These are phyloP conservation scores for Noctua pronuba DNA, from an alignment of 2,888 invertebrate species.

Conservation along the genomic window DNA sequence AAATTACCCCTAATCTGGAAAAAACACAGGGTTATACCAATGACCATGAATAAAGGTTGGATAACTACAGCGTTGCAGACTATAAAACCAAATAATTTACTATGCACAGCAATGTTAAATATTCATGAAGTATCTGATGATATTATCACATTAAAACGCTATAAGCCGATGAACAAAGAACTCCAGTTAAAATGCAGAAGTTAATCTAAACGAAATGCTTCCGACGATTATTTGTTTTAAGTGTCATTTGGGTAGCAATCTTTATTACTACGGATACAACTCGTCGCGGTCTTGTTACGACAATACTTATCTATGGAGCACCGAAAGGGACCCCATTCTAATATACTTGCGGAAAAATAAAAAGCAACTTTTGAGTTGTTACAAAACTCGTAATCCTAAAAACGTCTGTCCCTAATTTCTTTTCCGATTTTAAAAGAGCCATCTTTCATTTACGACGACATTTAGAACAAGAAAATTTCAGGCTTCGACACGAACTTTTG, in stretches of 20 bases:
- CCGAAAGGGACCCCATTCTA: constrained; percentile 46
- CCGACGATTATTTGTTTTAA: constrained; percentile 58
- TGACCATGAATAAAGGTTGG: constrained; percentile 6
- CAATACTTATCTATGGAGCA: constrained; percentile 50
- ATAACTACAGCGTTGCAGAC: constrained; percentile 4
- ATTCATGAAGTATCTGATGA: constrained; percentile 47
- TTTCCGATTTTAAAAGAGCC: constrained; percentile 89
- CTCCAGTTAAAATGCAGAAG: constrained; percentile 50
- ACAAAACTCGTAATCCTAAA: constrained; percentile 88
- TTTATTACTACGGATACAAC: constrained; percentile 57
- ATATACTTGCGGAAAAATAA: constrained; percentile 70
- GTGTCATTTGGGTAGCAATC: constrained; percentile 59
- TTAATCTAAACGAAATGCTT: constrained; percentile 60
- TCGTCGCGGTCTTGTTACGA: constrained; percentile 53
- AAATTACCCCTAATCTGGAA: neutral
- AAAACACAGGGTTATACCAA: neutral
- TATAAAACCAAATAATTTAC: constrained; percentile 28
- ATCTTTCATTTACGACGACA: constrained; percentile 90
- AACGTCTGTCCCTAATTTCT: constrained; percentile 90
- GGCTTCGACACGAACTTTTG: constrained; percentile 89
- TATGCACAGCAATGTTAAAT: constrained; percentile 20
- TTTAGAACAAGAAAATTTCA: constrained; percentile 89
- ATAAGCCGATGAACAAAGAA: constrained; percentile 50
- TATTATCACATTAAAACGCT: constrained; percentile 39
- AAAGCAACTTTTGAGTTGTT: constrained; percentile 80